phyloP scores from a whole-genome alignment of 2,113 vertebrate genomes.

The Pteruthius melanotis region DNA sequence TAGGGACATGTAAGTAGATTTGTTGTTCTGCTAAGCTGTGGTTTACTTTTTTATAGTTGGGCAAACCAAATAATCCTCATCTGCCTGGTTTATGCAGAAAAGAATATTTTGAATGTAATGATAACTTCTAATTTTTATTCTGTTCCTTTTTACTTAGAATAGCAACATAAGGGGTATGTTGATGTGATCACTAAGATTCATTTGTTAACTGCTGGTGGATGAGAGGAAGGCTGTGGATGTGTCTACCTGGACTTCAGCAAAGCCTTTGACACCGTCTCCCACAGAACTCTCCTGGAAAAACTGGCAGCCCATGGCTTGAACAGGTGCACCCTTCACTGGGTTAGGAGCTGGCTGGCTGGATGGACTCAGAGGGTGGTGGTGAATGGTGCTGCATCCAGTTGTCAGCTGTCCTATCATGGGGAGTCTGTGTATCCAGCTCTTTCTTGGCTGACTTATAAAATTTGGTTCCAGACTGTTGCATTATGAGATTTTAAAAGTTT shows the following conservation, averaged over 20 bases:
- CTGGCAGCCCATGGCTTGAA: not conserved
- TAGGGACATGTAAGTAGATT: not conserved
- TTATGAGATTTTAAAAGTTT: not conserved
- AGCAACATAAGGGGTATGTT: not conserved
- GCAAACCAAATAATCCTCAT: not conserved
- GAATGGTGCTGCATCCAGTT: not conserved
- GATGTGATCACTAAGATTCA: not conserved
- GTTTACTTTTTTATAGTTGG: not conserved
- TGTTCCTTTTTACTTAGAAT: not conserved
- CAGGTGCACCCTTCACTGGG: not conserved
- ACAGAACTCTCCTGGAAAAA: not conserved
- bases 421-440: not conserved
- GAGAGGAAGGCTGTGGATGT: not conserved
- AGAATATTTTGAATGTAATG: not conserved
- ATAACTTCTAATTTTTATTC: not conserved
- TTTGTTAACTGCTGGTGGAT: not conserved
- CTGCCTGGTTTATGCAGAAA: not conserved
- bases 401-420: not conserved
- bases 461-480: not conserved
- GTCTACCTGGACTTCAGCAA: not conserved
- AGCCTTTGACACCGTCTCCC: not conserved
- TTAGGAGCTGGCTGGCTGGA: not conserved
- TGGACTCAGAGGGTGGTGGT: not conserved
- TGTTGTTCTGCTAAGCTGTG: not conserved
- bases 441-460: not conserved